A percentile compares a stretch with the other conserved stretches of the same genome.
These are phyloP conservation scores for Mola mola DNA, from an alignment of 2,113 vertebrate species.

Conservation along the genomic window DNA sequence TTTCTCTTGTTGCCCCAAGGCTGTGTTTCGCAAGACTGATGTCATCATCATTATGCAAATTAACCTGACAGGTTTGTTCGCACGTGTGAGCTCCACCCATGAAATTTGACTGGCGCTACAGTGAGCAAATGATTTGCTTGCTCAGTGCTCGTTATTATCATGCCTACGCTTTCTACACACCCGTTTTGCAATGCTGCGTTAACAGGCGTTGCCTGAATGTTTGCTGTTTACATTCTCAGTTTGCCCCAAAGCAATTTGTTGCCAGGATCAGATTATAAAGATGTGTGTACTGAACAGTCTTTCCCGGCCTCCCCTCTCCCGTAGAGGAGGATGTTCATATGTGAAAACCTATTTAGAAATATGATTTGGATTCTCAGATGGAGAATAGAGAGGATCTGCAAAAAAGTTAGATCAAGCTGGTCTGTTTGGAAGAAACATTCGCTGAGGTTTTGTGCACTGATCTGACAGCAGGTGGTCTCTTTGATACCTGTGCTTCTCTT, in stretches of 20 bases:
- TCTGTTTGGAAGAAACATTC: slow-evolving; percentile 10
- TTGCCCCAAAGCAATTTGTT: slow-evolving; percentile 24
- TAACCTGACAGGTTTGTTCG: slow-evolving; percentile 45
- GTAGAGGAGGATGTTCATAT: too few relatives aligned
- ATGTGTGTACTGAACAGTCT: neutral
- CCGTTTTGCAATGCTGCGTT: slow-evolving; percentile 19
- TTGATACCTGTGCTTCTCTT: slow-evolving; percentile 19
- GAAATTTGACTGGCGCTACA: slow-evolving; percentile 43
- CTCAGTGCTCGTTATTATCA: slow-evolving; percentile 32
- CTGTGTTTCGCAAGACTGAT: slow-evolving; percentile 59
- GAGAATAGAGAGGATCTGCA: slow-evolving; percentile 6
- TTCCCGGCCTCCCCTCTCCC: too few relatives aligned
- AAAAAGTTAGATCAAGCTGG: neutral
- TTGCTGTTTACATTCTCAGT: slow-evolving; percentile 23
- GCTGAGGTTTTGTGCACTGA: slow-evolving; percentile 11
- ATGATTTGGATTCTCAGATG: slow-evolving; percentile 11
- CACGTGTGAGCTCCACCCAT: slow-evolving; percentile 28
- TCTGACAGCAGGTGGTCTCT: slow-evolving; percentile 27
- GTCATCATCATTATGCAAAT: slow-evolving; percentile 68
- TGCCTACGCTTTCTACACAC: slow-evolving; percentile 5
- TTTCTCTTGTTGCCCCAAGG: slow-evolving; percentile 30
- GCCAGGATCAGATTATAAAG: slow-evolving; percentile 26
- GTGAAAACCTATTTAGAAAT: neutral
- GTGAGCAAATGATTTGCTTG: slow-evolving; percentile 41
- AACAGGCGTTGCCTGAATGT: slow-evolving; percentile 11